These are phyloP conservation scores for Rhombomys opimus DNA, from an alignment of 2,113 vertebrate species.

Conservation along the genomic window DNA sequence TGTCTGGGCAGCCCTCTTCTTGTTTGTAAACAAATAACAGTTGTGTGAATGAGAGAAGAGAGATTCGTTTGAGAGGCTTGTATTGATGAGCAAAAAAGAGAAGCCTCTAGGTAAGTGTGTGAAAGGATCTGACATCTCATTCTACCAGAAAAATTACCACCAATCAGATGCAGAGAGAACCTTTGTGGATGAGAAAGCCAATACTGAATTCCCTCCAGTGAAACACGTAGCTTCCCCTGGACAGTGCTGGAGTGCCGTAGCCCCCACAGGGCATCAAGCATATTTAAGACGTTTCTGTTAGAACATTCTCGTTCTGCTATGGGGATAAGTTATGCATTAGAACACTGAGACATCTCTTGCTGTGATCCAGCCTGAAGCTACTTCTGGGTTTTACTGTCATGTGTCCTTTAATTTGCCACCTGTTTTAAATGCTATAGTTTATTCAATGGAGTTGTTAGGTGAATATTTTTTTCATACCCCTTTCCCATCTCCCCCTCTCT, in stretches of 20 bases:
- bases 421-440: neutral
- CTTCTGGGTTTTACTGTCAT: neutral
- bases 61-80: neutral
- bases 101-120: fast-evolving
- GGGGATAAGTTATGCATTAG: neutral
- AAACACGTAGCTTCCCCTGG: neutral
- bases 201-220: neutral
- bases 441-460: neutral
- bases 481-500: neutral
- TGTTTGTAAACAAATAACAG: neutral
- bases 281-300: neutral
- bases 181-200: neutral
- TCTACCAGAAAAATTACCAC: neutral
- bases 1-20: neutral
- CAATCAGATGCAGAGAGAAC: fast-evolving
- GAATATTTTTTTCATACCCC: neutral
- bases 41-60: neutral
- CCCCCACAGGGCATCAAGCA: too few relatives aligned
- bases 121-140: neutral
- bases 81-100: too few relatives aligned
- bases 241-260: neutral
- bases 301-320: neutral
- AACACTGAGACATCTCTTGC: neutral
- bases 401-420: neutral
- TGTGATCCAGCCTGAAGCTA: neutral